Base-by-base conservation (phyloP, 2,888 invertebrate species). In the Metellina segmentata region DNA sequence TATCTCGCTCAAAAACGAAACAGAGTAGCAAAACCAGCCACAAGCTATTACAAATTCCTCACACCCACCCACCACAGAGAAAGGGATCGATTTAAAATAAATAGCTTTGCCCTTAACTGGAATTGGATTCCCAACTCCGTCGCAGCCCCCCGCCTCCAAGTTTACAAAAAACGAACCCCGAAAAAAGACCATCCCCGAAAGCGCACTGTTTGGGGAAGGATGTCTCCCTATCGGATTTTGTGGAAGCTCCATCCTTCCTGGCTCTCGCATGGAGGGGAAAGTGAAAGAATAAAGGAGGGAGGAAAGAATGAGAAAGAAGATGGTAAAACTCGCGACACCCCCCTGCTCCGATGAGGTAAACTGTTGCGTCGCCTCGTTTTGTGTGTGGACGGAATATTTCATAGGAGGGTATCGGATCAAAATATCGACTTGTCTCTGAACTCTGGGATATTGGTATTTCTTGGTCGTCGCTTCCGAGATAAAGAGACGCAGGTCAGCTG, bases 221-320 rank as follows among this genome's bases (percentile, higher is more conserved):
- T 49, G n/a, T 51, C 51, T 20, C 49, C 71, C 82, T 49, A 82
- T 82, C 82, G 82, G 72, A 82, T 82, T 82, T 71, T 20, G 69
- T n/a, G 71, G 71, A 83, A 52, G 72, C 71, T 19, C 72, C 19
- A 13, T 51, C 70, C 69, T 69, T 61, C 70, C 71, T 61, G 6
- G 0, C 61, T 11, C 61, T 16, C 16, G 7, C 61, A 16, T 61
- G 61, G 6, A 61, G 61, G 61, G 9, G 61, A 61, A 61, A 61
- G 61, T 61, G 61, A 8, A 61, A 61, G 61, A 8, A 61, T 11
- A 61, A 61, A 16, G 61, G 61, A 8, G 9, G 11, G 9, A 61
- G 16, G 9, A 61, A 5, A 16, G 61, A 61, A 61, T 61, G 9
- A 61, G 16, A 9, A 61, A 7, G 61, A 16, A 61, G 61, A 61